Evolutionary conservation across 2,113 vertebrate genomes (phyloP).

Genomic region (Eurystomus gularis): DNA sequence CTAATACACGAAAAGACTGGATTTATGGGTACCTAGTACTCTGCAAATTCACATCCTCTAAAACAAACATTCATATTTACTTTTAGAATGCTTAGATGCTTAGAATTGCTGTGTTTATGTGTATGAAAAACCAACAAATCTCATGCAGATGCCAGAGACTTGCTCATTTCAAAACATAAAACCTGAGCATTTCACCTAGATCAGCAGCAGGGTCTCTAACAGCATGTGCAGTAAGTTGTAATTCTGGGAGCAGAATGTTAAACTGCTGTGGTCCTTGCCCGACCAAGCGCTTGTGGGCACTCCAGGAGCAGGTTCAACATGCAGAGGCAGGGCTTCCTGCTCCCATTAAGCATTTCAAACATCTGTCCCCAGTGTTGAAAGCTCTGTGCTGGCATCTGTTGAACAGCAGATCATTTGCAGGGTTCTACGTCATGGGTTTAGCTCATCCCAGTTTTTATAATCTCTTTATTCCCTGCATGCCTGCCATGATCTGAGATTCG

Average conservation of each 20-base stretch:
- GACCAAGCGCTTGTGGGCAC: neutral
- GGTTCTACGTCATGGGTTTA: neutral
- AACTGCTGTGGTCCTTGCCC: neutral
- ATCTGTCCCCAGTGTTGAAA: neutral
- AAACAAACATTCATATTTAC: neutral
- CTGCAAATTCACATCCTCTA: neutral
- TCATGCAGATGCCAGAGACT: neutral
- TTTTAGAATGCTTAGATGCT: neutral
- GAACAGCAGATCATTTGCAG: neutral
- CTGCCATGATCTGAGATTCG: constrained; percentile 1
- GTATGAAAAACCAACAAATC: neutral
- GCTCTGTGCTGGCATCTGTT: neutral
- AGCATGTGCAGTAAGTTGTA: neutral
- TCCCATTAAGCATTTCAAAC: neutral
- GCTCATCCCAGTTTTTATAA: constrained; percentile 15
- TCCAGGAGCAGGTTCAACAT: neutral
- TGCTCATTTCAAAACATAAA: neutral
- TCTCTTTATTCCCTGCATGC: constrained; percentile 19
- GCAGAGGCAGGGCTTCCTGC: neutral
- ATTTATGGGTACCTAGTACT: neutral
- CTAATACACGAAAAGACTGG: neutral
- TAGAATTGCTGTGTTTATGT: neutral
- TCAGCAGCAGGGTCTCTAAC: neutral
- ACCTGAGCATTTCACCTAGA: neutral
- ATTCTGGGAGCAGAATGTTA: neutral